Base-by-base conservation (phyloP, 1,140 invertebrate genomes). In the Amphibalanus amphitrite region DNA sequence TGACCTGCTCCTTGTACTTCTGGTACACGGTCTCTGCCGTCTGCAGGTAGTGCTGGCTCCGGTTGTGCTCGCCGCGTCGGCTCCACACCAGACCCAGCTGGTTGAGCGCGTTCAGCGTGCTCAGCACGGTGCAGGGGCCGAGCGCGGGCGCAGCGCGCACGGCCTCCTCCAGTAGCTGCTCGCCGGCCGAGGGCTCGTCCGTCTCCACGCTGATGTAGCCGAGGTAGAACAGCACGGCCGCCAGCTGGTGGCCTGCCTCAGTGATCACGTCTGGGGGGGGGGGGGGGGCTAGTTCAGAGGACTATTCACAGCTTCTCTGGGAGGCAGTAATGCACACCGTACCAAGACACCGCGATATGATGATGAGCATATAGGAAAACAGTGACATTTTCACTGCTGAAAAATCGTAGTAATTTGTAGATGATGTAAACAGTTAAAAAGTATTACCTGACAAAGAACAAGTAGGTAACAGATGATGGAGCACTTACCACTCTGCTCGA, bases 41-140 rank as follows among this genome's bases (percentile, higher is more conserved):
- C 29, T 87, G 79, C 25, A 95, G 81, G 78, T 86, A 89, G 20
- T 83, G 80, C 76, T 87, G 84, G 0, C 90, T 86, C 76, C 87
- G 86, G 29, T 83, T 80, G 28, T 84, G 83, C 64, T 89, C 83
- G 74, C 85, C 83, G 75, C 87, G 79, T 73, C 84, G 82, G 17
- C 86, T 88, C 85, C 88, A 91, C 0, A 94, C 77, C 72, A 94
- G 87, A 23, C 91, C 91, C 33, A 94, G 79, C 76, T 93, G 88
- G 81, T 94, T 94, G 6, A 90, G 84, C 28, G 88, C 84, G 69
- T 84, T 86, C 13, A 91, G 77, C 30, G 84, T 79, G 3, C 85
- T 80, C 29, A 87, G 80, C 10, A 91, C 82, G 8, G 84, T 81
- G 74, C 87, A 81, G 0, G 85, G 80, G 23, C 80, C 72, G 0